Percentiles rank a stretch among this genome's conserved stretches.
Conservation (phyloP, 1,140 invertebrate genomes). For the Formica exsecta region DNA sequence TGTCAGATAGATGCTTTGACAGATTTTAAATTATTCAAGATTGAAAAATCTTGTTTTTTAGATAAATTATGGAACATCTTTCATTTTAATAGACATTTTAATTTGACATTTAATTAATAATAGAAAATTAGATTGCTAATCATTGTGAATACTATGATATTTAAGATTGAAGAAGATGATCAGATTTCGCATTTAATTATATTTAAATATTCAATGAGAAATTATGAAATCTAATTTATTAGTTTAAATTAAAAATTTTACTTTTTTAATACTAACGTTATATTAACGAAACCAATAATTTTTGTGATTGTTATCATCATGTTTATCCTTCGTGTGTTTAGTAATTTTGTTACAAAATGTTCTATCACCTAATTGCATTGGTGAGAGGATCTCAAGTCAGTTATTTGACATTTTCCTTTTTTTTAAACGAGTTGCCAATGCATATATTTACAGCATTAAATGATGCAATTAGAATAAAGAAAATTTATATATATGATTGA, state of each 20-base stretch:
- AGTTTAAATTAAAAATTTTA: slow-evolving; percentile 6
- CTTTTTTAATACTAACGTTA: background rate
- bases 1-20: slow-evolving; percentile 5
- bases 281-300: slow-evolving; percentile 38
- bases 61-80: background rate
- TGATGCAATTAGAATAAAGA: background rate
- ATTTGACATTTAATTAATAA: slow-evolving; percentile 46
- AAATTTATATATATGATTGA: background rate
- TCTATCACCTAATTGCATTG: slow-evolving; percentile 37
- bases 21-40: slow-evolving; percentile 14
- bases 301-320: slow-evolving; percentile 36
- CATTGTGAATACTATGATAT: background rate
- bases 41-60: background rate
- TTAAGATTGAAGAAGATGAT: background rate
- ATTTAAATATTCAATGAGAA: background rate
- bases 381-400: slow-evolving; percentile 42
- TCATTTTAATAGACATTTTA: slow-evolving; percentile 37
- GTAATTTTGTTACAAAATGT: slow-evolving; percentile 48
- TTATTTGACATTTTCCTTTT: slow-evolving; percentile 54
- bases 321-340: slow-evolving; percentile 4
- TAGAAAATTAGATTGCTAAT: background rate
- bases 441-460: background rate
- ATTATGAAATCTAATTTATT: background rate
- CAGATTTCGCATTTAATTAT: slow-evolving; percentile 27
- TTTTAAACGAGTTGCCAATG: background rate